A percentile compares a stretch with the other conserved stretches of the same genome.
Evolutionary conservation across 2,797 vertebrate genomes (phyloP).

Genomic region (Phrynocephalus vlangalii): DNA sequence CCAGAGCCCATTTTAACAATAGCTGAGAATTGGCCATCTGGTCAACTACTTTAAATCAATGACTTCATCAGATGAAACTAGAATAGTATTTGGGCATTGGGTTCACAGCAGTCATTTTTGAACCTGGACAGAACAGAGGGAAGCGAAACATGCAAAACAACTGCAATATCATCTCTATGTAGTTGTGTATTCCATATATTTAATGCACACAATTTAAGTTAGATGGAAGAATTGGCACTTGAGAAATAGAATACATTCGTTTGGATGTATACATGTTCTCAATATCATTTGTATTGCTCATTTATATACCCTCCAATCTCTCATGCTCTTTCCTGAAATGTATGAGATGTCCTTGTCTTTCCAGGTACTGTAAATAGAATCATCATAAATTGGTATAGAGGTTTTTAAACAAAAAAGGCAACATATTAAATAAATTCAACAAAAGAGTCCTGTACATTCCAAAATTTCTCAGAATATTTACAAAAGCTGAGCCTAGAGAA

Average conservation of each 20-base stretch:
- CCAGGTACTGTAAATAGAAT: not conserved
- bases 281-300: not conserved
- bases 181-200: not conserved
- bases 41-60: not conserved
- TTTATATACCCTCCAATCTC: not conserved
- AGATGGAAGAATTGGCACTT: not conserved
- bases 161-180: not conserved
- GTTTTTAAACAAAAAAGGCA: not conserved
- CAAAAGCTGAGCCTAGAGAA: not conserved
- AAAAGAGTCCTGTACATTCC: not conserved
- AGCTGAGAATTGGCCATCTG: slow-evolving; percentile 7
- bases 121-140: not conserved
- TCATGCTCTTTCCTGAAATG: not conserved
- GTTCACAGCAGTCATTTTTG: not conserved
- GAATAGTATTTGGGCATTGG: not conserved
- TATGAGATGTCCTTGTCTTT: not conserved
- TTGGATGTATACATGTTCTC: not conserved
- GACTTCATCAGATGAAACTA: slow-evolving; percentile 29
- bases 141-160: not conserved
- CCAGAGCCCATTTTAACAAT: not conserved
- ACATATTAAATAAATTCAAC: not conserved
- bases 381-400: not conserved
- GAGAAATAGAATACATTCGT: not conserved
- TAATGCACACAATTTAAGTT: not conserved
- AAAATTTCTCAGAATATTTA: not conserved